Percentiles rank a stretch among this genome's conserved stretches.
These are phyloP conservation scores for Netelia melanura DNA, from an alignment of 2,888 invertebrate genomes.

Conservation along the genomic window DNA sequence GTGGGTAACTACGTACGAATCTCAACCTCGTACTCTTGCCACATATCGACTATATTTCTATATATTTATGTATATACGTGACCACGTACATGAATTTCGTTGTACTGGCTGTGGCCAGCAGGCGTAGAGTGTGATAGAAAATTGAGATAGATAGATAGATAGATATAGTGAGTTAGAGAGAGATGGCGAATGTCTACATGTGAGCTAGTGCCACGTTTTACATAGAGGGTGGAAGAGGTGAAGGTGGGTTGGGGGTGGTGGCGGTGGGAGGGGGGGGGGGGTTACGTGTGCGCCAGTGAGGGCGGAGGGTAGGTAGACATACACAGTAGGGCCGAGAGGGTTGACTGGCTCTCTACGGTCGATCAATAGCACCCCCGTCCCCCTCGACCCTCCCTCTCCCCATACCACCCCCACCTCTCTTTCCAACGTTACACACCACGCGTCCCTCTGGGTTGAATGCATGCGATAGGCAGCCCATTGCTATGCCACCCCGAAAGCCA, in stretches of 20 bases:
- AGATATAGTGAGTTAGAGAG: background rate
- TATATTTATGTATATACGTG: conserved; percentile 53
- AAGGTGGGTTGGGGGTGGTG: background rate
- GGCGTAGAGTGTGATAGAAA: conserved; percentile 29
- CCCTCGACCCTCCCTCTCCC: conserved; percentile 69
- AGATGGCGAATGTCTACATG: conserved; percentile 42
- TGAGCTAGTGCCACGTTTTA: conserved; percentile 54
- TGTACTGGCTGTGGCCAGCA: conserved; percentile 31
- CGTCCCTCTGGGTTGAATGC: conserved; percentile 79
- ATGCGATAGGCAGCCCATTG: conserved; percentile 82
- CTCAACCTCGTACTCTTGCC: conserved; percentile 33
- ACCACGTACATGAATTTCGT: conserved; percentile 60
- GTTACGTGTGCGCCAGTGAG: conserved; percentile 65
- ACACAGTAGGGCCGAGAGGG: conserved; percentile 81
- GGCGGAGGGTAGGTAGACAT: conserved; percentile 58
- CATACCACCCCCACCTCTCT: conserved; percentile 45
- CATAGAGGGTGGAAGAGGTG: conserved; percentile 28
- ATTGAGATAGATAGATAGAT: conserved; percentile 12
- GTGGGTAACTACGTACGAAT: conserved; percentile 31
- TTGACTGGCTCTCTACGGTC: conserved; percentile 81
- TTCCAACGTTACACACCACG: conserved; percentile 71
- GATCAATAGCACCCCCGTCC: conserved; percentile 81
- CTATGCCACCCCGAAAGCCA: conserved; percentile 83
- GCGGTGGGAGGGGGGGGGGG: conserved; percentile 15
- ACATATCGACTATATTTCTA: conserved; percentile 40